phyloP scores from a whole-genome alignment of 2,888 invertebrate species.

The Hyposoter didymator region DNA sequence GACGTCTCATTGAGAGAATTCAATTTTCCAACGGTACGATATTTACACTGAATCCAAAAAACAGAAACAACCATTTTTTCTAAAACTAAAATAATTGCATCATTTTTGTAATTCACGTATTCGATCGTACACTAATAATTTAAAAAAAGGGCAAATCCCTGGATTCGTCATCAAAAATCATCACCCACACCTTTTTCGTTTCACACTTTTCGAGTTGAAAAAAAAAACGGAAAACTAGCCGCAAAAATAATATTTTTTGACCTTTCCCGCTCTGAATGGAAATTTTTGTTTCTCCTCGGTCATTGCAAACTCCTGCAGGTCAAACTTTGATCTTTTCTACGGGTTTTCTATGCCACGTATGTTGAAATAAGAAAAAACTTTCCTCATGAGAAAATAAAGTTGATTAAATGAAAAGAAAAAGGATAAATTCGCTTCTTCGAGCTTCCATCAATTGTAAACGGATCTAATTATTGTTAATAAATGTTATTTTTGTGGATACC shows the following conservation, averaged over 20 bases:
- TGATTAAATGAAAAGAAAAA: slow-evolving; percentile 9
- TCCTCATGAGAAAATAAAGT: slow-evolving; percentile 8
- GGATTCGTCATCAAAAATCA: slow-evolving; percentile 49
- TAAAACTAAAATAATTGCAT: slow-evolving; percentile 70
- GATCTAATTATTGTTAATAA: slow-evolving; percentile 72
- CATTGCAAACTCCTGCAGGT: slow-evolving; percentile 64
- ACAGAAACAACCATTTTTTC: slow-evolving; percentile 42
- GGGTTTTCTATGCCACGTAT: slow-evolving; percentile 49
- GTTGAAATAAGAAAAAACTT: slow-evolving; percentile 1
- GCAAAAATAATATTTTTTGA: slow-evolving; percentile 75
- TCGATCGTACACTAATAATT: slow-evolving; percentile 66
- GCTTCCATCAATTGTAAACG: slow-evolving; percentile 57
- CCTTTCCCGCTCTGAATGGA: slow-evolving; percentile 4
- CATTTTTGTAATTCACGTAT: slow-evolving; percentile 55
- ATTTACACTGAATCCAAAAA: slow-evolving; percentile 54
- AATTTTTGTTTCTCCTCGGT: slow-evolving; percentile 31
- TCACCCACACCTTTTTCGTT: slow-evolving; percentile 60
- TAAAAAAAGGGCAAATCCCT: slow-evolving; percentile 38
- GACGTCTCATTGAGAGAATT: slow-evolving; percentile 80
- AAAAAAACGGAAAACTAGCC: slow-evolving; percentile 50
- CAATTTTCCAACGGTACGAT: slow-evolving; percentile 81
- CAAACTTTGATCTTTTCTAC: slow-evolving; percentile 75
- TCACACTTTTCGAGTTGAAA: slow-evolving; percentile 26
- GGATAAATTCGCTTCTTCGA: slow-evolving; percentile 24
- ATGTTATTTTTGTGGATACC: slow-evolving; percentile 77